These are phyloP conservation scores for Carduelis carduelis DNA, from an alignment of 2,797 vertebrate genomes.

Conservation along the genomic window DNA sequence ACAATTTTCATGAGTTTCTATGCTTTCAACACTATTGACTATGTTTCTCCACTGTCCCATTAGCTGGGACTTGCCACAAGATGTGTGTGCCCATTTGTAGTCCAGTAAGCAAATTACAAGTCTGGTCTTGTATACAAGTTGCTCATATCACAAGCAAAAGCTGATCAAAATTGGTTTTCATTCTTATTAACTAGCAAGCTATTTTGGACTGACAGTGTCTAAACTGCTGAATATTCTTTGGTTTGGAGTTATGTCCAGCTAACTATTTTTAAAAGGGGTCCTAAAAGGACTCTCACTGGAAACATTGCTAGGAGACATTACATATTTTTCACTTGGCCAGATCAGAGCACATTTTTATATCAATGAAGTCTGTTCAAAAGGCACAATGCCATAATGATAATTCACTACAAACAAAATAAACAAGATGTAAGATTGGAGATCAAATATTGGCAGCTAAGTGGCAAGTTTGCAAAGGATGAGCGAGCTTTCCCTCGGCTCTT, in stretches of 20 bases:
- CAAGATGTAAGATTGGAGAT: constrained; percentile 69
- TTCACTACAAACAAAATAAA: constrained; percentile 74
- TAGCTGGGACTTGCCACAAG: background rate
- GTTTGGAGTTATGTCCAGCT: constrained; percentile 17
- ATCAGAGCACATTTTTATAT: constrained; percentile 64
- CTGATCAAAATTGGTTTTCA: background rate
- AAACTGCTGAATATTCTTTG: constrained; percentile 26
- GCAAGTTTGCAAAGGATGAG: constrained; percentile 61
- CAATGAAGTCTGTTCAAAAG: constrained; percentile 71
- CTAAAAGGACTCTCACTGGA: background rate
- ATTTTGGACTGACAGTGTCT: constrained; percentile 9
- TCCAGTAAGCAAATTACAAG: background rate
- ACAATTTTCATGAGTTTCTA: background rate
- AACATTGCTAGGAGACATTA: constrained; percentile 31
- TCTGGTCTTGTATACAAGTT: background rate
- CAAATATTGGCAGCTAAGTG: constrained; percentile 73
- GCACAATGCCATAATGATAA: constrained; percentile 74
- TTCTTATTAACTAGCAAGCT: background rate
- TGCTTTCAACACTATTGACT: background rate
- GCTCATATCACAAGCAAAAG: background rate
- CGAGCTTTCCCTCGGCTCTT: constrained; percentile 36
- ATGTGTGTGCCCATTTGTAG: background rate
- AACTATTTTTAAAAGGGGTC: constrained; percentile 36
- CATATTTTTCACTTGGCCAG: constrained; percentile 54
- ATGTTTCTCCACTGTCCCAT: background rate